Base-by-base conservation (phyloP, 2,113 vertebrate species). In the Ramphastos sulfuratus region DNA sequence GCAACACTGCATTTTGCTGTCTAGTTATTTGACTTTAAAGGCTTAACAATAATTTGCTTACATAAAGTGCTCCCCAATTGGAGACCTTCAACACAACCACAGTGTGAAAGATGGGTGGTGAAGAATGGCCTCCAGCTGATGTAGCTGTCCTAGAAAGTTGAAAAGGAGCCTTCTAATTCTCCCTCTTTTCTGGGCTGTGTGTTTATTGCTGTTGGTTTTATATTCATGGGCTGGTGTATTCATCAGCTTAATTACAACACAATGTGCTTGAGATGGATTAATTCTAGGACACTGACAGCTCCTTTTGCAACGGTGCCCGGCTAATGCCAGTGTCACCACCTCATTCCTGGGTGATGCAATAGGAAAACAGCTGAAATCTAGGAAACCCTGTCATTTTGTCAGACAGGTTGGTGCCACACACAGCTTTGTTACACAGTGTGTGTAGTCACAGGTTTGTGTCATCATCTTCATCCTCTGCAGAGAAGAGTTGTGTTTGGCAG, bases 331-430 rank as follows among this genome's bases (percentile, higher is more conserved):
- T 69, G 83, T 94, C 70, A 87, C 92, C 55, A 48, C 56, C 12
- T 93, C 92, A 91, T 96, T 97, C 72, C 89, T 95, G 90, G 87
- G 72, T 96, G 76, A 95, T 82, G 63, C 90, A 92, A 67, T 89
- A 97, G 87, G 82, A 69, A 92, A 91, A 79, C 55, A 89, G 82
- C 59, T 92, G 93, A 95, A 97, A 95, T 97, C 92, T 95, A 94
- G 90, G 89, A 93, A 96, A 92, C 35, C 44, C 89, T 82, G 42
- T 91, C 67, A 88, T 93, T 97, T 96, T 94, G 44, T 95, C 37
- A 39, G 89, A 28, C 55, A 58, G 80, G 42, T 60, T 93, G 35
- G 14, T 95, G 58, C 66, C 74, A 82, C 83, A 60, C 67, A 58
- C 0, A 3, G 37, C 75, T 92, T 91, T 66, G 37, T 78, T 87